These are phyloP conservation scores for Balearica regulorum DNA, from an alignment of 2,797 vertebrate genomes.

Conservation along the genomic window DNA sequence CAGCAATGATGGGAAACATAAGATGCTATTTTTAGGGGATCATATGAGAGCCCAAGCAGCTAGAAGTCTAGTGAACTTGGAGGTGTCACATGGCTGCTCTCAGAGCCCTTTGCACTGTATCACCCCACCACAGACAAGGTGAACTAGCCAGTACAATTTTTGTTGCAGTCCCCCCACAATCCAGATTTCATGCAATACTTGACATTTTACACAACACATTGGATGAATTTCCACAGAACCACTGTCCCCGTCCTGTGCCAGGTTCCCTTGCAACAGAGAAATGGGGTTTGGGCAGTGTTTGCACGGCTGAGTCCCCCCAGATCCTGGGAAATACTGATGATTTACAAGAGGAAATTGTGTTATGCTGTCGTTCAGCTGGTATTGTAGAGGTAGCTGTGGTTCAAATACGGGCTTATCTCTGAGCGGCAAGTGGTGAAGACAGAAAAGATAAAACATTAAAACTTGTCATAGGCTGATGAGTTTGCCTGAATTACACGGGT, in stretches of 20 bases:
- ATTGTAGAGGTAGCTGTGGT: background rate
- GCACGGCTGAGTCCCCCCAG: background rate
- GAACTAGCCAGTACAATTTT: background rate
- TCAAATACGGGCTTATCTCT: background rate
- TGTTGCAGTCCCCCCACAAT: background rate
- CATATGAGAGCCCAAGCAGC: constrained; percentile 25
- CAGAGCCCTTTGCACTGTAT: background rate
- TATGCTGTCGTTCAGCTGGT: background rate
- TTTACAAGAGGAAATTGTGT: background rate
- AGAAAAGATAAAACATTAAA: background rate
- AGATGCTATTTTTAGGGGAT: constrained; percentile 57
- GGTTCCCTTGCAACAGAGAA: background rate
- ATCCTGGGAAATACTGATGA: background rate
- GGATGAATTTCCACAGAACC: background rate
- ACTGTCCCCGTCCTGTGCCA: background rate
- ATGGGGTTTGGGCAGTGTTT: background rate
- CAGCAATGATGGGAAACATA: constrained; percentile 15
- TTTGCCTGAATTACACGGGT: background rate
- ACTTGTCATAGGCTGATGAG: background rate
- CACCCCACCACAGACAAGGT: background rate
- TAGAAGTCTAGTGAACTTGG: background rate
- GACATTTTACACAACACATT: background rate
- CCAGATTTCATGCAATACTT: background rate
- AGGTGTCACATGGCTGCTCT: constrained; percentile 29
- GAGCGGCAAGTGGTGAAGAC: background rate